Percentiles rank a stretch among this genome's conserved stretches.
Conservation (phyloP, 2,113 vertebrate genomes). For the Anhinga anhinga region DNA sequence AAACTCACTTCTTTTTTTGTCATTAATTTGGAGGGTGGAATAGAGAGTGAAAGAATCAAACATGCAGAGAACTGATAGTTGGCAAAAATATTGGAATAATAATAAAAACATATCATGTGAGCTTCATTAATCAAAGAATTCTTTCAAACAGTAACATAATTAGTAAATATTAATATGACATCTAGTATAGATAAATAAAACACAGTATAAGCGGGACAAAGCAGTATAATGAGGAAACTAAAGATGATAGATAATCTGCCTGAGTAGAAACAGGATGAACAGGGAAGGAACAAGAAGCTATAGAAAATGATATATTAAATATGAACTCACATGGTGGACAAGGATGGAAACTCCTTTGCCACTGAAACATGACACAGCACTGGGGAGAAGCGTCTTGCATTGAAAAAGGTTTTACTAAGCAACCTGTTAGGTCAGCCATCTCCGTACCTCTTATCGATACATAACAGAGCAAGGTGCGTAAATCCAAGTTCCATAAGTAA, state of each 20-base stretch:
- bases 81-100: background rate
- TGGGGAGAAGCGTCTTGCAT: background rate
- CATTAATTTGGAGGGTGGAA: conserved; percentile 16
- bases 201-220: background rate
- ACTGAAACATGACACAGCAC: background rate
- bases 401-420: background rate
- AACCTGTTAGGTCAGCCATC: background rate
- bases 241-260: background rate
- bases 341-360: background rate
- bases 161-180: background rate
- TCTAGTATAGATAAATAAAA: background rate
- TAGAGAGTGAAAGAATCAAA: conserved; percentile 31
- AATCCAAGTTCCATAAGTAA: background rate
- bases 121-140: background rate
- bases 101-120: background rate
- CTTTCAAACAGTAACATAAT: background rate
- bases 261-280: background rate
- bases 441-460: background rate
- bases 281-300: background rate
- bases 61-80: background rate
- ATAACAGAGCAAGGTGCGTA: background rate
- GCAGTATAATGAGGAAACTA: background rate
- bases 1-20: conserved; percentile 16
- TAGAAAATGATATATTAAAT: background rate
- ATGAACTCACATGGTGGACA: background rate